These are phyloP conservation scores for Papilio xuthus DNA, from an alignment of 1,140 invertebrate species.

Conservation along the genomic window DNA sequence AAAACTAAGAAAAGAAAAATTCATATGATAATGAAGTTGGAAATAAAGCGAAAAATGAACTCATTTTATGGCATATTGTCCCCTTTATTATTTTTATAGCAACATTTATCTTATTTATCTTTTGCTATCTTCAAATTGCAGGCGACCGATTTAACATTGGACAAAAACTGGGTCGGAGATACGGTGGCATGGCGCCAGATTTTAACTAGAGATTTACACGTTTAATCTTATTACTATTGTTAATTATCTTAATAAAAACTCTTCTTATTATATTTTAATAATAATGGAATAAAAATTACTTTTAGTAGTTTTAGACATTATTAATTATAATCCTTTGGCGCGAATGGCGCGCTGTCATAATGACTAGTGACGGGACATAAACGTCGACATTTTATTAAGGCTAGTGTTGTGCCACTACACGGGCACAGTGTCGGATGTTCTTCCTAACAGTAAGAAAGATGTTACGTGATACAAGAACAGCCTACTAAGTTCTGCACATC, in stretches of 20 bases:
- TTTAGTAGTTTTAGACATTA: too few relatives aligned
- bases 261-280: not conserved
- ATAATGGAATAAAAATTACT: too few relatives aligned
- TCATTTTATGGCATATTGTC: not conserved
- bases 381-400: too few relatives aligned
- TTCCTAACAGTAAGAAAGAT: too few relatives aligned
- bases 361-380: too few relatives aligned
- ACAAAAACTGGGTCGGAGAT: slow-evolving; percentile 15
- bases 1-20: not conserved
- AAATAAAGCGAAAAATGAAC: slow-evolving; percentile 3
- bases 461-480: too few relatives aligned
- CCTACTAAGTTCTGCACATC: too few relatives aligned
- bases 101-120: slow-evolving; percentile 5
- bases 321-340: too few relatives aligned
- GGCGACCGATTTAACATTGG: not conserved
- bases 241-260: not conserved
- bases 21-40: not conserved
- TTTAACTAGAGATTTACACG: slow-evolving; percentile 12
- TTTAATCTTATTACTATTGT: slow-evolving; percentile 10
- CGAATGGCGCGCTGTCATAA: too few relatives aligned
- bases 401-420: too few relatives aligned
- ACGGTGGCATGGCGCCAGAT: slow-evolving; percentile 2
- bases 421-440: too few relatives aligned
- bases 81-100: slow-evolving; percentile 16
- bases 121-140: slow-evolving; percentile 5